Percentiles rank a stretch among this genome's conserved stretches.
These are phyloP conservation scores for Anarsia innoxiella DNA, from an alignment of 2,888 invertebrate species.

Conservation along the genomic window DNA sequence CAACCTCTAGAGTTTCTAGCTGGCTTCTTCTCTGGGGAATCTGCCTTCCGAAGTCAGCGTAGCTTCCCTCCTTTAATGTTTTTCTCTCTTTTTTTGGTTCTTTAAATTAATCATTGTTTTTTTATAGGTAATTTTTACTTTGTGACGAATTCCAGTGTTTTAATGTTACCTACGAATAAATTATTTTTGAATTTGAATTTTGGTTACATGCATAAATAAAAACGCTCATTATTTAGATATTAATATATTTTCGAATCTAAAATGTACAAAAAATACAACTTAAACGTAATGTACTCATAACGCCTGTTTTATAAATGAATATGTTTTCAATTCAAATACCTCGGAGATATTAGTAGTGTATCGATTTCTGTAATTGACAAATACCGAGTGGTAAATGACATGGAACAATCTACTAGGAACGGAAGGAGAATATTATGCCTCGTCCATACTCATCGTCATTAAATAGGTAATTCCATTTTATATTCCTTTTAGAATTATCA, in stretches of 20 bases:
- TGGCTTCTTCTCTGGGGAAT: no score
- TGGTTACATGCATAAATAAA: no score
- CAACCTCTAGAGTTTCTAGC: no score
- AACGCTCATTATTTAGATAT: conserved; percentile 68
- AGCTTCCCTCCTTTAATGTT: no score
- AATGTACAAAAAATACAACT: conserved; percentile 85
- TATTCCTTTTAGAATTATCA: conserved; percentile 25
- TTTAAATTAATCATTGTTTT: no score
- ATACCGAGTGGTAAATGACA: conserved; percentile 47
- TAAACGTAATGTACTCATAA: conserved; percentile 79
- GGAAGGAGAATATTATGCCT: conserved; percentile 48
- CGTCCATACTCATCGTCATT: conserved; percentile 36
- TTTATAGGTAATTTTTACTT: no score
- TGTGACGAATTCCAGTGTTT: no score
- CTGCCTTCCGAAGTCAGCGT: no score
- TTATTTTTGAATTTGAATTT: no score
- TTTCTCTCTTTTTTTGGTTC: no score
- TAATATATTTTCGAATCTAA: conserved; percentile 84
- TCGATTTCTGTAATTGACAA: conserved; percentile 64
- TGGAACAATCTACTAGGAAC: conserved; percentile 66
- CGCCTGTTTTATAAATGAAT: conserved; percentile 59
- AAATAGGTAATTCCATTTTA: conserved; percentile 29
- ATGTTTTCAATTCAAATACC: conserved; percentile 50
- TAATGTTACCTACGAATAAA: no score
- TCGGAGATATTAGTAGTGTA: conserved; percentile 42